Percentiles rank a stretch among this genome's conserved stretches.
phyloP scores from a whole-genome alignment of 2,888 invertebrate genomes.

The Eristalinus aeneus region DNA sequence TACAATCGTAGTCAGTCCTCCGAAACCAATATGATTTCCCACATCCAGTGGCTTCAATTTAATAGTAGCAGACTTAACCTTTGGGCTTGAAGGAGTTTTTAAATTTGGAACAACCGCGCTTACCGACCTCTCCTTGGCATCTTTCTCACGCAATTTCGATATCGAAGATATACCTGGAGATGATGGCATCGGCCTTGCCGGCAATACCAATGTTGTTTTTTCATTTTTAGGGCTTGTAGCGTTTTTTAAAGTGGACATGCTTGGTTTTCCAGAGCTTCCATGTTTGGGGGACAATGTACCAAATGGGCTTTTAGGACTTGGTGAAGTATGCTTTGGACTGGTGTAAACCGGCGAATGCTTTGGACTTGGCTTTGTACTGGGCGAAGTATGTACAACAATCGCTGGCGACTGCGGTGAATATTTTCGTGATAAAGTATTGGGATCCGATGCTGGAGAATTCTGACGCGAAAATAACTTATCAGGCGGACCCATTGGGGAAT shows the following conservation, averaged over 20 bases:
- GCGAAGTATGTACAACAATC: slow-evolving; percentile 71
- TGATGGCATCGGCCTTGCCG: slow-evolving; percentile 40
- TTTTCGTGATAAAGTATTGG: slow-evolving; percentile 84
- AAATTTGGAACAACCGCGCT: slow-evolving; percentile 33
- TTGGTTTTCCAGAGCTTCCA: slow-evolving; percentile 89
- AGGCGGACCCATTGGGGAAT: slow-evolving; percentile 84
- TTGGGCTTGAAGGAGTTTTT: slow-evolving; percentile 56
- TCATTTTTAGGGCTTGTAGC: slow-evolving; percentile 86
- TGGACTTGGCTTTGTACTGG: slow-evolving; percentile 83
- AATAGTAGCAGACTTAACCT: slow-evolving; percentile 59
- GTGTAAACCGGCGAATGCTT: slow-evolving; percentile 88
- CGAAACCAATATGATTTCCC: slow-evolving; percentile 45
- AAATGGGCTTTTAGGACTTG: slow-evolving; percentile 88
- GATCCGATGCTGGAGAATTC: slow-evolving; percentile 80
- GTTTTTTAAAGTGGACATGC: slow-evolving; percentile 93
- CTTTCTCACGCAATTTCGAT: slow-evolving; percentile 78
- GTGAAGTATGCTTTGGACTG: slow-evolving; percentile 89
- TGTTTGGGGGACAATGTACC: slow-evolving; percentile 91
- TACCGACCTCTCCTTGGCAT: slow-evolving; percentile 76
- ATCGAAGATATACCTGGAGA: slow-evolving; percentile 39
- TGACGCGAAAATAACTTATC: slow-evolving; percentile 90
- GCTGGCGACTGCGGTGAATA: slow-evolving; percentile 85
- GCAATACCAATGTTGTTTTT: slow-evolving; percentile 80
- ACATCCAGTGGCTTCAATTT: slow-evolving; percentile 61
- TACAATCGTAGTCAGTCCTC: background rate